These are phyloP conservation scores for Valencia hispanica DNA, from an alignment of 2,797 vertebrate genomes.

Conservation along the genomic window DNA sequence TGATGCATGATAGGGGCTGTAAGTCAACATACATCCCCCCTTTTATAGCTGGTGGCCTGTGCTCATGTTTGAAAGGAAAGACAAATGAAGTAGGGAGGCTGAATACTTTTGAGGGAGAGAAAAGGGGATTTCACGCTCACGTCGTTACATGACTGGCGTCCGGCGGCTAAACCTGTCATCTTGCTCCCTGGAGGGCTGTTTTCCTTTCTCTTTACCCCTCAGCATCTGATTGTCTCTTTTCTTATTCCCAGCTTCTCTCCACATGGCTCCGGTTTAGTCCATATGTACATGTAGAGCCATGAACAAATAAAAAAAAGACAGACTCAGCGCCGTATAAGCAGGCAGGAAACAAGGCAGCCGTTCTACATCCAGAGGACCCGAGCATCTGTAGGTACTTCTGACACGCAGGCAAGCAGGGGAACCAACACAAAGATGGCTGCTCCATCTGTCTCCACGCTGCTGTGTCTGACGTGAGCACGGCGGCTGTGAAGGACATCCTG, in stretches of 20 bases:
- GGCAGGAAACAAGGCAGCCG: slow-evolving; percentile 68
- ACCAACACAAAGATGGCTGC: slow-evolving; percentile 76
- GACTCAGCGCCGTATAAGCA: slow-evolving; percentile 36
- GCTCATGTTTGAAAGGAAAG: slow-evolving; percentile 60
- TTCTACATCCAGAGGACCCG: slow-evolving; percentile 59
- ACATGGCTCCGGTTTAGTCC: slow-evolving; percentile 38
- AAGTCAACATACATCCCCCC: slow-evolving; percentile 57
- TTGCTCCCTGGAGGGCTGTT: slow-evolving; percentile 60
- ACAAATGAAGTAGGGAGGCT: slow-evolving; percentile 53
- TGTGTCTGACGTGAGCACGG: slow-evolving; percentile 56
- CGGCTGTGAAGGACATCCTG: slow-evolving; percentile 63
- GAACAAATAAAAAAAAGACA: slow-evolving; percentile 23
- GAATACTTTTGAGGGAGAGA: slow-evolving; percentile 58
- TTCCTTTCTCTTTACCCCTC: slow-evolving; percentile 29
- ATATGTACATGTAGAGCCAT: slow-evolving; percentile 28
- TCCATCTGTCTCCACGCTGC: slow-evolving; percentile 59
- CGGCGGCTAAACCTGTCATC: slow-evolving; percentile 66
- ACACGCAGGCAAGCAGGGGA: slow-evolving; percentile 53
- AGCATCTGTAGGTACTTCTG: slow-evolving; percentile 55
- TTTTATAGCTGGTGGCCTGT: slow-evolving; percentile 45
- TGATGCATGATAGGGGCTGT: slow-evolving; percentile 76
- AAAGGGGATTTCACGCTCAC: slow-evolving; percentile 72
- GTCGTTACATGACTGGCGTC: slow-evolving; percentile 73
- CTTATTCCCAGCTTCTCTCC: slow-evolving; percentile 40
- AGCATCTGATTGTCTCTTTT: slow-evolving; percentile 44